Percentiles rank a stretch among this genome's conserved stretches.
Conservation (phyloP, 1,140 invertebrate genomes). For the Heliconius hermathena region DNA sequence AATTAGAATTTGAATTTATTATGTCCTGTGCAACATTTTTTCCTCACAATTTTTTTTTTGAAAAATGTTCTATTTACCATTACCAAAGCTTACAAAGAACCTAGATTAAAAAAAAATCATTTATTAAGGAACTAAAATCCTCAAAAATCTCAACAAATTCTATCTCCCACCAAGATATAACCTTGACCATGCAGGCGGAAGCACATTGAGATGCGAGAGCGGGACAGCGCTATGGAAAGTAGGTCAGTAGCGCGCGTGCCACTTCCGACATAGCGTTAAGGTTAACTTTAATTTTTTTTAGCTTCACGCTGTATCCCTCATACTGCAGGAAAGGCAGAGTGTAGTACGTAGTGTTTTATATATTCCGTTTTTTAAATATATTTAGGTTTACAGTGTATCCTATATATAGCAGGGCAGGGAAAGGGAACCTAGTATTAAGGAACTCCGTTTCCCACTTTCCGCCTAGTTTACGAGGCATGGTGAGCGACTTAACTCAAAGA, state of each 20-base stretch:
- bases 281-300: slow-evolving; percentile 8
- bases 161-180: slow-evolving; percentile 1
- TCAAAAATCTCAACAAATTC: background rate
- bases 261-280: slow-evolving; percentile 1
- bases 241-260: slow-evolving; percentile 4
- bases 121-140: background rate
- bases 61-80: too few species aligned
- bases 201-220: background rate
- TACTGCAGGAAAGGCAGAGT: background rate
- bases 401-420: background rate
- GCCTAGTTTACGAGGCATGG: too few species aligned
- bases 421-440: background rate
- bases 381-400: background rate
- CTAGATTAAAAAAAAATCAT: background rate
- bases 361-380: background rate
- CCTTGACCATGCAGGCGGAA: slow-evolving; percentile 9
- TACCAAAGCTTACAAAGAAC: too few species aligned
- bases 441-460: background rate
- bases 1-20: too few species aligned
- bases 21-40: too few species aligned
- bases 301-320: background rate
- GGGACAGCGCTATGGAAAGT: background rate
- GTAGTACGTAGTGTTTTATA: background rate
- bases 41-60: too few species aligned
- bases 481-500: too few species aligned